These are phyloP conservation scores for Sympetrum striolatum DNA, from an alignment of 2,888 invertebrate species.

Conservation along the genomic window DNA sequence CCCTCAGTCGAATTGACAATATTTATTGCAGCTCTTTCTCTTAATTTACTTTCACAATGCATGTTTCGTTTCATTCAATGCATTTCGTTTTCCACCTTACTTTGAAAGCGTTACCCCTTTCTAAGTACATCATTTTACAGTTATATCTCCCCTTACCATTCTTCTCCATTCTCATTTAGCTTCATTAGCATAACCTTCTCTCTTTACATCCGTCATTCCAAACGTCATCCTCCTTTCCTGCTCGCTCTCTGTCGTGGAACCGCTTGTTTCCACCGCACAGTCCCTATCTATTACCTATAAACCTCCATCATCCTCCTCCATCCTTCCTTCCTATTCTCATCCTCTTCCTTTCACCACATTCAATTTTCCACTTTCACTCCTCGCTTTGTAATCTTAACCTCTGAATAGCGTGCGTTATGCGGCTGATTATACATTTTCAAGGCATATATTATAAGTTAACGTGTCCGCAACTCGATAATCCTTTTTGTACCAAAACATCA, in stretches of 20 bases:
- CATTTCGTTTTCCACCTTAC: too few species aligned
- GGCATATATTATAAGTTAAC: neutral
- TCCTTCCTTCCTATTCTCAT: neutral
- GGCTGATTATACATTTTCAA: neutral
- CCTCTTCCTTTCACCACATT: neutral
- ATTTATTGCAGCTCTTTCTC: too few species aligned
- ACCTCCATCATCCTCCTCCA: neutral
- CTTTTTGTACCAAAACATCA: neutral
- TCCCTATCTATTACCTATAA: neutral
- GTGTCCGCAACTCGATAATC: neutral
- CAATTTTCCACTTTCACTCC: neutral
- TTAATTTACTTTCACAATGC: too few species aligned
- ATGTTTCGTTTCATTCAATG: too few species aligned
- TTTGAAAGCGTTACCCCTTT: too few species aligned
- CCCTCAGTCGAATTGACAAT: too few species aligned
- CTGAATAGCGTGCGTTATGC: neutral
- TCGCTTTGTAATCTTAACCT: neutral
- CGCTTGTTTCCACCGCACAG: neutral
- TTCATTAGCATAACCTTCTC: neutral
- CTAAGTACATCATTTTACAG: neutral
- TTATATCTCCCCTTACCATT: neutral
- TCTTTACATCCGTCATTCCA: neutral
- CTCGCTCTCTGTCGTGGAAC: neutral
- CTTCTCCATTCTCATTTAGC: neutral
- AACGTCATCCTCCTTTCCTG: neutral